These are phyloP conservation scores for Brachypteracias leptosomus DNA, from an alignment of 2,113 vertebrate species.

Conservation along the genomic window DNA sequence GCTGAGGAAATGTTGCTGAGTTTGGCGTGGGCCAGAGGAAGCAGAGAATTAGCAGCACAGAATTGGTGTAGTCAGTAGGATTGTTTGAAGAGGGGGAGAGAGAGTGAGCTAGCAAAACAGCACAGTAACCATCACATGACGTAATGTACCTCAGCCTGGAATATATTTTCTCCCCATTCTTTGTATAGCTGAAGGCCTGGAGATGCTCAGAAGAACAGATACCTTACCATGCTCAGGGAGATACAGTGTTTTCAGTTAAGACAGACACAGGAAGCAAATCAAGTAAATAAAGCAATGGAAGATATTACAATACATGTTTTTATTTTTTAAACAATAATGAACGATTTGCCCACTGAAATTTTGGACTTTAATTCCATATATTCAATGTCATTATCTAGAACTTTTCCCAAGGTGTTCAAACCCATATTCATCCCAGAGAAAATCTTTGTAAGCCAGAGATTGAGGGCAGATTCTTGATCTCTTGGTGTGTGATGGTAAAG, in stretches of 20 bases:
- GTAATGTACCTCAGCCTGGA: background rate
- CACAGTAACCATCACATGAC: rapidly evolving
- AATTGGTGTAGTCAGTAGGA: too few relatives aligned
- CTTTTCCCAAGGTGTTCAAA: background rate
- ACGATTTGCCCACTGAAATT: background rate
- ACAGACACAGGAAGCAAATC: background rate
- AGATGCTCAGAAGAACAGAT: background rate
- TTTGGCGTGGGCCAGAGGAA: too few relatives aligned
- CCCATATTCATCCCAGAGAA: background rate
- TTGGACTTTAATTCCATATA: background rate
- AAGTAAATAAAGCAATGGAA: background rate
- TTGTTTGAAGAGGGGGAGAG: too few relatives aligned
- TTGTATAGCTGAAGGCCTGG: background rate
- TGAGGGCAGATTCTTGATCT: background rate
- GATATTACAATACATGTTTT: background rate
- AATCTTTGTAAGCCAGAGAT: background rate
- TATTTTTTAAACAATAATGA: background rate
- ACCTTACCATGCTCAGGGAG: background rate
- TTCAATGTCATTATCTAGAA: background rate
- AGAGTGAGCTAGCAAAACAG: too few relatives aligned
- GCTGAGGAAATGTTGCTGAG: too few relatives aligned
- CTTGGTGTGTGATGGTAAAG: background rate
- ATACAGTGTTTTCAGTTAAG: background rate
- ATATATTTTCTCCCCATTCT: background rate
- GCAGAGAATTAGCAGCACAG: too few relatives aligned